Conservation (phyloP, 2,888 invertebrate genomes). For the Aelia acuminata region DNA sequence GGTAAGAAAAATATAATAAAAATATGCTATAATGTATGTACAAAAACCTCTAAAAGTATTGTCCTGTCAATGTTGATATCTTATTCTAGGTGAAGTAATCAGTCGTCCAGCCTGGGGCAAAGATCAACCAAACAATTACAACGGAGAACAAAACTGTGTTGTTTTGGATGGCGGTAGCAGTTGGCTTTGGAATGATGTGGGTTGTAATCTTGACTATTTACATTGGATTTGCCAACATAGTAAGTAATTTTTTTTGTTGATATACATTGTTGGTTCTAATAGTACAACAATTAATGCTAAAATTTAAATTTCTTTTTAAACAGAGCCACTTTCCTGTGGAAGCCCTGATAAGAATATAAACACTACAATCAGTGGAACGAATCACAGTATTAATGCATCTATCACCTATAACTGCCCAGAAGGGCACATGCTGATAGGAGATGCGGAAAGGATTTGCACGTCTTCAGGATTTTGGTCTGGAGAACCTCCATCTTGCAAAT, state of each 20-base stretch:
- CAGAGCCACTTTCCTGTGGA: constrained; percentile 88
- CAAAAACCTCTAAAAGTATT: background rate
- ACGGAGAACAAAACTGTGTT: constrained; percentile 95
- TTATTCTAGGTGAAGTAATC: constrained; percentile 79
- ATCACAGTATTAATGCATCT: constrained; percentile 77
- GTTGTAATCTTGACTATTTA: constrained; percentile 92
- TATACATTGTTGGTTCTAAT: background rate
- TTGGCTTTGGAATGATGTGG: constrained; percentile 96
- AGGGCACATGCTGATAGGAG: constrained; percentile 85
- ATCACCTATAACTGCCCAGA: constrained; percentile 86
- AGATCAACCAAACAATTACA: constrained; percentile 95
- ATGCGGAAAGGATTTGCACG: constrained; percentile 78
- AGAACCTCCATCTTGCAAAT: constrained; percentile 86
- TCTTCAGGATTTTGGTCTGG: constrained; percentile 88
- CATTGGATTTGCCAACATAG: constrained; percentile 95
- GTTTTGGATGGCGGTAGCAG: constrained; percentile 90
- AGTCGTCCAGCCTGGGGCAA: constrained; percentile 90
- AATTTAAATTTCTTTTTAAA: constrained; percentile 23
- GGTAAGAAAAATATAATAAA: constrained; percentile 74
- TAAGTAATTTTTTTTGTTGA: constrained; percentile 72
- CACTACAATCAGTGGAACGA: constrained; percentile 81
- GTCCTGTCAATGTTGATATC: background rate
- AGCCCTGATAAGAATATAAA: constrained; percentile 89
- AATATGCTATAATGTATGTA: constrained; percentile 13
- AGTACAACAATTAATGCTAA: no score